A percentile compares a stretch with the other conserved stretches of the same genome.
Conservation (phyloP, 92 coral and sea anemone genomes). For the Micromussa lordhowensis region DNA sequence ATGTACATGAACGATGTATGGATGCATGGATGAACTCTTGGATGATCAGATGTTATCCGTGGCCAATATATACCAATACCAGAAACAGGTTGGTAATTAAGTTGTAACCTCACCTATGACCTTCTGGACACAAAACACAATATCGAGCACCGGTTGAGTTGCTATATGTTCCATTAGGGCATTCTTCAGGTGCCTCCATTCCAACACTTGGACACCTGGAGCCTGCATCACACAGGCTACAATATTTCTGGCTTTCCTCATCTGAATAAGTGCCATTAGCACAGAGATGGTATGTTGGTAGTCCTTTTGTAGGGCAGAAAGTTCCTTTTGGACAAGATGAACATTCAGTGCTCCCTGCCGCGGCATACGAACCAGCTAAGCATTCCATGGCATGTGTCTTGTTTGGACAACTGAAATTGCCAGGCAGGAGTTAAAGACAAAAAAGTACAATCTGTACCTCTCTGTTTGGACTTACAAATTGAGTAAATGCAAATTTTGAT, state of each 20-base stretch:
- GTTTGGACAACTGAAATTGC: conserved; percentile 64
- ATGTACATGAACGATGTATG: not conserved
- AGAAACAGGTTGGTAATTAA: not conserved
- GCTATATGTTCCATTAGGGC: conserved; percentile 77
- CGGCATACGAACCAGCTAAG: conserved; percentile 72
- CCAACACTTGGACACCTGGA: conserved; percentile 70
- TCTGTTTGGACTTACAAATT: too few species aligned
- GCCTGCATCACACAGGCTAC: conserved; percentile 79
- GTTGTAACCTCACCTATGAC: conserved; percentile 64
- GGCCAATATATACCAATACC: not conserved
- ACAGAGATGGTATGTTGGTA: conserved; percentile 69
- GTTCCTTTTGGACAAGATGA: conserved; percentile 69
- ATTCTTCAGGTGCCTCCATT: conserved; percentile 70
- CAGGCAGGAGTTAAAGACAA: not conserved
- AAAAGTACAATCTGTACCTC: not conserved
- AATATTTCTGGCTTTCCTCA: conserved; percentile 44
- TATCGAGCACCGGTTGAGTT: conserved; percentile 57
- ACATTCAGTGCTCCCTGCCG: conserved; percentile 69
- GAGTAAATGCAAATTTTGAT: too few species aligned
- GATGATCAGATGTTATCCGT: not conserved
- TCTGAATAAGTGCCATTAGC: conserved; percentile 77
- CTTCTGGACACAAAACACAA: conserved; percentile 85
- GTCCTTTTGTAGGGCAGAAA: conserved; percentile 52
- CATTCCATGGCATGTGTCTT: conserved; percentile 70
- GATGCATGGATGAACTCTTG: not conserved